Evolutionary conservation across 2,113 vertebrate genomes (phyloP).

Genomic region (Galemys pyrenaicus): DNA sequence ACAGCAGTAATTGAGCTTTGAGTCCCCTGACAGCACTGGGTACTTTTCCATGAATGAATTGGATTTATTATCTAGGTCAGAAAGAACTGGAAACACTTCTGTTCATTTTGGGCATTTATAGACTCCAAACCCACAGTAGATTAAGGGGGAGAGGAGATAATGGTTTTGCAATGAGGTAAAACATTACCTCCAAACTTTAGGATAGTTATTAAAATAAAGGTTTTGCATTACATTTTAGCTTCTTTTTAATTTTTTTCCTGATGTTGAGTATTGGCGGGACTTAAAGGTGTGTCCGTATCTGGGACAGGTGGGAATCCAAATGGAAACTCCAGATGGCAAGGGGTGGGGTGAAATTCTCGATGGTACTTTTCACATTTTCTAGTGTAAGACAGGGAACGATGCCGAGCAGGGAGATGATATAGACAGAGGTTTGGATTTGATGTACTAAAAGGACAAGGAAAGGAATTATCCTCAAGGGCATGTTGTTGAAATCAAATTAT

Average conservation of each 20-base stretch:
- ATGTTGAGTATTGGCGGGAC: not conserved
- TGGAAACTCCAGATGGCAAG: not conserved
- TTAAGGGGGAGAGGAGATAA: not conserved
- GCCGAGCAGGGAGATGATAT: not conserved
- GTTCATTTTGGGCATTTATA: conserved; percentile 51
- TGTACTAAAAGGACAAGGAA: not conserved
- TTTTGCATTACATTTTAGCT: not conserved
- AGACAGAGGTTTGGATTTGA: not conserved
- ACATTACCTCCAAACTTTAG: not conserved
- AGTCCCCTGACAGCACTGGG: not conserved
- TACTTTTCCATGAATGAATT: conserved; percentile 48
- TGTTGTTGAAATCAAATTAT: not conserved
- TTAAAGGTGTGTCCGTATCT: not conserved
- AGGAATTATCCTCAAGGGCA: not conserved
- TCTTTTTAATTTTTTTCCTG: conserved; percentile 6
- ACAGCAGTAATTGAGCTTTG: not conserved
- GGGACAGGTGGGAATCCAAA: not conserved
- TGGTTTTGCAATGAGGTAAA: not conserved
- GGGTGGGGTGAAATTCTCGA: not conserved
- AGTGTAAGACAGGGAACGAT: not conserved
- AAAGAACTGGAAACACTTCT: conserved; percentile 26
- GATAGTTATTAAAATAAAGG: not conserved
- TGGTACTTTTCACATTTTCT: not conserved
- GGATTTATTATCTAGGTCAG: conserved; percentile 59
- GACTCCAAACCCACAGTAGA: not conserved